Evolutionary conservation across 2,113 vertebrate species (phyloP).

Genomic region (Zapus hudsonius): DNA sequence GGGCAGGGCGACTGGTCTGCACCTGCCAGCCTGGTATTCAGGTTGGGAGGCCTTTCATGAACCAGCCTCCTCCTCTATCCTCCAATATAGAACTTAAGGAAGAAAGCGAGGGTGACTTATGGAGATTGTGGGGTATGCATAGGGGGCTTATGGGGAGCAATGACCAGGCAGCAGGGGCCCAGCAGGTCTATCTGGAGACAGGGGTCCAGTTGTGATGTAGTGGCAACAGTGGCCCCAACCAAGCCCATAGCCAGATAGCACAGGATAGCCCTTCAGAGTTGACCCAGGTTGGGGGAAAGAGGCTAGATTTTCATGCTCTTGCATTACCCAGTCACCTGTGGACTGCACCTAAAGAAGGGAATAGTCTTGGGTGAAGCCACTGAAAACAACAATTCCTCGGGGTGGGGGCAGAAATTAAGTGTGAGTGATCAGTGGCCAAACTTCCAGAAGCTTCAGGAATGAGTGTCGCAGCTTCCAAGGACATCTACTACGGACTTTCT

Average conservation of each 20-base stretch:
- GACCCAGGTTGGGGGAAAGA: neutral
- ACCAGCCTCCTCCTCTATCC: conserved; percentile 90
- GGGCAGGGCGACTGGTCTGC: neutral
- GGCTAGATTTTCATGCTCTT: neutral
- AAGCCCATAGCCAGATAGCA: neutral
- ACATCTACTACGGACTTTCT: neutral
- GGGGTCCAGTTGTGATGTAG: too few species aligned
- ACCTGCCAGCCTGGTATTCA: neutral
- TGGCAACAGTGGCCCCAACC: neutral
- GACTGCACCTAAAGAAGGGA: neutral
- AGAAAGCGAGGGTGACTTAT: conserved; percentile 34
- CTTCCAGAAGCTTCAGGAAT: neutral
- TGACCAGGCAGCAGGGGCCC: too few species aligned
- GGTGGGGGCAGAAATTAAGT: neutral
- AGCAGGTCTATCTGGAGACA: neutral
- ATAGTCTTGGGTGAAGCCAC: neutral
- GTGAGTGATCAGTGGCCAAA: neutral
- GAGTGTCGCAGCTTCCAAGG: neutral
- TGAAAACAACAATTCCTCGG: neutral
- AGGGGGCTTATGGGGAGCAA: neutral
- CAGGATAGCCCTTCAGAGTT: neutral
- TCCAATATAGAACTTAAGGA: conserved; percentile 87
- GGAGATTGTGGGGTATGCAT: neutral
- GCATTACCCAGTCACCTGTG: neutral
- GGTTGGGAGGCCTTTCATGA: conserved; percentile 75